Base-by-base conservation (phyloP, 2,888 invertebrate species). In the Scrobipalpa atriplicella region DNA sequence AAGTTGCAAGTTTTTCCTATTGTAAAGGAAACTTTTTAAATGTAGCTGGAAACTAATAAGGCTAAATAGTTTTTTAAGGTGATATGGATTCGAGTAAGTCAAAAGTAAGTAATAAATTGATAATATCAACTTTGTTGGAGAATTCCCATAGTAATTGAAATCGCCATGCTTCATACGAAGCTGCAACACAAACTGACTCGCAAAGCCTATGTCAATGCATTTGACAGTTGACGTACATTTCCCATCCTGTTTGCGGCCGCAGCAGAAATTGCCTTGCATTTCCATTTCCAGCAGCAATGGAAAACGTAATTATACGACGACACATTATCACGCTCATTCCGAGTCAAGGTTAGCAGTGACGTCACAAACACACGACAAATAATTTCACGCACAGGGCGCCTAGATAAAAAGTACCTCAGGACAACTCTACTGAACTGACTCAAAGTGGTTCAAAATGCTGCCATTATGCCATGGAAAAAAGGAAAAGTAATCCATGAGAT, bases 311-410 rank as follows among this genome's bases (percentile, higher is more conserved):
- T 38, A 38, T 16, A 56, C n/a, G 21, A 7, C 56, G 56, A 11
- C 56, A n/a, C 56, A 56, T 56, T 56, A 56, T 56, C 29, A 36
- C 56, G 21, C 13, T 29, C n/a, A 56, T 36, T 29, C 29, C 9
- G 52, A 19, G 29, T 36, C 58, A 58, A 58, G 58, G 58, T 29
- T 58, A n/a, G 58, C 16, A 1, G 38, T 58, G 58, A 58, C 58
- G 58, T 58, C 58, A 58, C 58, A 13, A 36, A 29, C 36, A 56
- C 56, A 56, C 56, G 56, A 36, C 36, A 21, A 18, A 54, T 18
- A 54, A 47, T 47, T 16, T 47, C 3, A 43, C 43, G 2, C 13
- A 43, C 43, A 11, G 11, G 13, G 13, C 13, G 13, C 2, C 11
- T 13, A 43, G 11, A 13, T 43, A 13, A 13, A 3, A 29, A 3